Percentiles rank a stretch among this genome's conserved stretches.
Evolutionary conservation across 2,888 invertebrate species (phyloP).

Genomic region (Metalampra italica): DNA sequence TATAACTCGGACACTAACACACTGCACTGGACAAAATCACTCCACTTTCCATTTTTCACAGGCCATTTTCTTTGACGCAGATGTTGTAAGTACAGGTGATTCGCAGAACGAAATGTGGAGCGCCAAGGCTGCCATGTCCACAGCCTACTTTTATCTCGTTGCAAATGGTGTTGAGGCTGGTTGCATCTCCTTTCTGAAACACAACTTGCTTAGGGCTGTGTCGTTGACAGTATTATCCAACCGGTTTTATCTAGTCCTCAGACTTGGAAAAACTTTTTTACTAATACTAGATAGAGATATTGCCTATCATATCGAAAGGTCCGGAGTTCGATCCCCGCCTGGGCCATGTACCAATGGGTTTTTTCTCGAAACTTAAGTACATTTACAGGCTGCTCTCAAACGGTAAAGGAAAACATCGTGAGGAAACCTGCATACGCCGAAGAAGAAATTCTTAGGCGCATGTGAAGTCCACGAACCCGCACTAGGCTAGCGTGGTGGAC

Average conservation of each 20-base stretch:
- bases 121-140: slow-evolving; percentile 45
- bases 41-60: slow-evolving; percentile 76
- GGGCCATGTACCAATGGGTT: no score
- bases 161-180: slow-evolving; percentile 40
- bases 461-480: no score
- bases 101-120: slow-evolving; percentile 59
- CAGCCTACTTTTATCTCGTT: slow-evolving; percentile 56
- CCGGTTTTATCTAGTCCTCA: not conserved
- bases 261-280: slow-evolving; percentile 7
- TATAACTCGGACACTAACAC: slow-evolving; percentile 56
- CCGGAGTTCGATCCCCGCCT: no score
- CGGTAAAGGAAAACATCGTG: no score
- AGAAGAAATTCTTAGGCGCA: no score
- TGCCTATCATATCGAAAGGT: not conserved
- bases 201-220: not conserved
- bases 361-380: no score
- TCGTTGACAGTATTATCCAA: not conserved
- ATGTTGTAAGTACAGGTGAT: slow-evolving; percentile 55
- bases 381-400: no score
- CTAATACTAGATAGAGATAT: slow-evolving; percentile 3
- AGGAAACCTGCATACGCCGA: no score
- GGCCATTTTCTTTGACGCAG: slow-evolving; percentile 60
- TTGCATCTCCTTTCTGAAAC: not conserved
- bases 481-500: no score
- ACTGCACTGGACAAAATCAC: slow-evolving; percentile 68